phyloP scores from a whole-genome alignment of 1,140 invertebrate genomes.

The Temnothorax nylanderi region DNA sequence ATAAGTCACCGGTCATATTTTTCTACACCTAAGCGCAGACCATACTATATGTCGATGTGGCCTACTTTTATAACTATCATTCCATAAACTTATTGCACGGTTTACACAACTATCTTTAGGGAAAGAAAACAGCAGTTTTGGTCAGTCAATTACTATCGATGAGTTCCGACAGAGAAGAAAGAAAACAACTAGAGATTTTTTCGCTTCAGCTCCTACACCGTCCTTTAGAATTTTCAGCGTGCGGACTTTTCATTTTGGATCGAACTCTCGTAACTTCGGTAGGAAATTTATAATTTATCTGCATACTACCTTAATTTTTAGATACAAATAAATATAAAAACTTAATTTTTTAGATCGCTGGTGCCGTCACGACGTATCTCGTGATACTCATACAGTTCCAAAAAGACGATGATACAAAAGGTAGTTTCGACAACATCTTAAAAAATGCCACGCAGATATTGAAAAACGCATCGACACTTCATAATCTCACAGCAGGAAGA shows the following conservation, averaged over 20 bases:
- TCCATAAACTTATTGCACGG: neutral
- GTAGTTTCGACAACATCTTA: constrained; percentile 64
- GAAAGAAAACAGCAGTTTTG: constrained; percentile 78
- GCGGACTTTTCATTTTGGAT: constrained; percentile 88
- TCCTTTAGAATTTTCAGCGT: constrained; percentile 88
- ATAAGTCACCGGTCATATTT: too few relatives aligned
- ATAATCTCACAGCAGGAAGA: constrained; percentile 66
- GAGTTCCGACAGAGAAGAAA: constrained; percentile 73
- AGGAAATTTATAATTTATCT: constrained; percentile 72
- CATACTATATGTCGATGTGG: too few relatives aligned
- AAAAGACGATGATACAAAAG: constrained; percentile 81
- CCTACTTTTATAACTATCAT: neutral
- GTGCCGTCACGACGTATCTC: constrained; percentile 89
- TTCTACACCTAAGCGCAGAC: too few relatives aligned
- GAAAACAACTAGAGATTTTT: constrained; percentile 88
- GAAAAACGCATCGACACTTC: constrained; percentile 69
- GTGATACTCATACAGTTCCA: constrained; percentile 91
- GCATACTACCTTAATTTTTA: neutral
- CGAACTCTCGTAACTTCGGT: constrained; percentile 89
- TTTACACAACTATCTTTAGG: constrained; percentile 62
- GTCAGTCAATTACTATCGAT: constrained; percentile 79
- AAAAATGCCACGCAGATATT: constrained; percentile 76
- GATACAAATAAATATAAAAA: neutral
- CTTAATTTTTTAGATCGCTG: constrained; percentile 86
- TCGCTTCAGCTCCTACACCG: constrained; percentile 88